Conservation (phyloP, 2,888 invertebrate species). For the Eupithecia vulgata region DNA sequence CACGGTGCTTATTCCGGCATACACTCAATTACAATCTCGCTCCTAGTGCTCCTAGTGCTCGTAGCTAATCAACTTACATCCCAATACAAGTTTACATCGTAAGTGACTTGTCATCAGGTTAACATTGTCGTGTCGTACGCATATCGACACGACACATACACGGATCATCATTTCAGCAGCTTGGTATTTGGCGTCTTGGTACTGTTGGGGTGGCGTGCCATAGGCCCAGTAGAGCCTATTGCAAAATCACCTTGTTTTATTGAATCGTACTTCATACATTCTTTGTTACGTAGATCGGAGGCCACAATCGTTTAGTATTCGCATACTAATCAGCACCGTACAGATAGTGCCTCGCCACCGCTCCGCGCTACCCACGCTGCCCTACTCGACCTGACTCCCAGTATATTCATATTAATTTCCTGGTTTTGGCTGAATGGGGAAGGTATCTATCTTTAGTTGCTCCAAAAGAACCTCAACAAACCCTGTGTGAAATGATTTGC, state of each 20-base stretch:
- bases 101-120: not conserved
- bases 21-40: not conserved
- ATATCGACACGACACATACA: no score
- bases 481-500: no score
- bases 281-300: not conserved
- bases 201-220: no score
- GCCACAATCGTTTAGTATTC: not conserved
- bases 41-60: not conserved
- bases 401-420: no score
- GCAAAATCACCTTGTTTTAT: not conserved
- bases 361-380: not conserved
- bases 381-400: not conserved
- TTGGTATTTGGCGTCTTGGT: not conserved
- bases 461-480: no score
- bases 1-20: no score
- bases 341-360: no score
- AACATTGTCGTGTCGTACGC: not conserved
- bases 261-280: not conserved
- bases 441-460: no score
- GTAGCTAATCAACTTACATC: not conserved
- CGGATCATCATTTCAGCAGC: not conserved
- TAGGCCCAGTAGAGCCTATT: no score
- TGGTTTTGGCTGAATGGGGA: no score
- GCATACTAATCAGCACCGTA: no score
- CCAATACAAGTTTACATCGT: constrained; percentile 1